Evolutionary conservation across 2,113 vertebrate species (phyloP).

Genomic region (Lycaon pictus): DNA sequence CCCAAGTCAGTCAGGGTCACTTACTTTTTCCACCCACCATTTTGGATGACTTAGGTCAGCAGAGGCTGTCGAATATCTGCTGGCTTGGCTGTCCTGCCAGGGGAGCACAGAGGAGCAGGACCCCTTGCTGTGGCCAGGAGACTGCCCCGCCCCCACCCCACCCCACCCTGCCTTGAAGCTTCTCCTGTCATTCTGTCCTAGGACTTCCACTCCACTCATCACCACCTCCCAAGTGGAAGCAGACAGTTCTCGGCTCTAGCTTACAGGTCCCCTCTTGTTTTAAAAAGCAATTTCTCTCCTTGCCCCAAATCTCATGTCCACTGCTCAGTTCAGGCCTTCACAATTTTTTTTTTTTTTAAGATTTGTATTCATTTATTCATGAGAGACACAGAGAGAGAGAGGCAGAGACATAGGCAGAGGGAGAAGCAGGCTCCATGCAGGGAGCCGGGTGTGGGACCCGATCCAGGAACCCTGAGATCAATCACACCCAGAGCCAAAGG

Average conservation of each 20-base stretch:
- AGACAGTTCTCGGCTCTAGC: background rate
- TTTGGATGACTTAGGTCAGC: background rate
- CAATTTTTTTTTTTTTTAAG: background rate
- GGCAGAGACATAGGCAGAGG: too few relatives aligned
- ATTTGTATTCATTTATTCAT: too few relatives aligned
- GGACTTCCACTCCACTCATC: background rate
- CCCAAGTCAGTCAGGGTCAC: background rate
- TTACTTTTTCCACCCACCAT: background rate
- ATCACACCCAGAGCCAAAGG: too few relatives aligned
- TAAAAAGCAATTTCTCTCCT: background rate
- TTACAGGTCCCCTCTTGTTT: background rate
- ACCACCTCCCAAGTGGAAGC: background rate
- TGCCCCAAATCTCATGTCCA: background rate
- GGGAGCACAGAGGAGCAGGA: background rate
- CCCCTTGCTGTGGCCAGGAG: background rate
- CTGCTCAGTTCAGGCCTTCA: background rate
- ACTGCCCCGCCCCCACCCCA: background rate
- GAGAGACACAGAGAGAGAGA: too few relatives aligned
- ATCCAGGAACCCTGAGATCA: too few relatives aligned
- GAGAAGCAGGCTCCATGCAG: too few relatives aligned
- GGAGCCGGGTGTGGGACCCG: too few relatives aligned
- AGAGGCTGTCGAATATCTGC: rapidly evolving
- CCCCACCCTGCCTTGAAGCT: background rate
- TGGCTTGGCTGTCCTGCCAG: background rate
- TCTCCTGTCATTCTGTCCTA: background rate